Evolutionary conservation across 2,797 vertebrate genomes (phyloP).

Genomic region (Salmo trutta): DNA sequence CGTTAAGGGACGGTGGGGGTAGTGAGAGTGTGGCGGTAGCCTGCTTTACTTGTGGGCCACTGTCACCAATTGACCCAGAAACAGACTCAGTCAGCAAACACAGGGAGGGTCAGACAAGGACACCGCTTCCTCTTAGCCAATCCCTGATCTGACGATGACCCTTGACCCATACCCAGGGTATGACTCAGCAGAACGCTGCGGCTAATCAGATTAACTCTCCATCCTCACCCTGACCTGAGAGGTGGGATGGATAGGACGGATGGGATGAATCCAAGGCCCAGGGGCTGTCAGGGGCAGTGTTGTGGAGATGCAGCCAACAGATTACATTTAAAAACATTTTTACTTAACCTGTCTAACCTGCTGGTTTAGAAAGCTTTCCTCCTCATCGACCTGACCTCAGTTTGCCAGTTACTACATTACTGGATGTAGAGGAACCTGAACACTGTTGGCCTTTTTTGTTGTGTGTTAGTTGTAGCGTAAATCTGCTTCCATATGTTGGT

Average conservation of each 20-base stretch:
- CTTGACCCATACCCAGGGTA: conserved; percentile 10
- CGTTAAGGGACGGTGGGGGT: too few relatives aligned
- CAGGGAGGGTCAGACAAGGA: conserved; percentile 30
- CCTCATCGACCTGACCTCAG: conserved; percentile 24
- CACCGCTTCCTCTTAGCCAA: conserved; percentile 15
- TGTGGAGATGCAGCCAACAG: conserved; percentile 19
- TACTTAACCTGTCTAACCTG: conserved; percentile 16
- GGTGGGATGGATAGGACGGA: not conserved
- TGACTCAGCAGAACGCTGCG: conserved; percentile 55
- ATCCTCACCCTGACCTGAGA: conserved; percentile 33
- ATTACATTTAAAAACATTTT: conserved; percentile 18
- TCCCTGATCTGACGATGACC: conserved; percentile 29
- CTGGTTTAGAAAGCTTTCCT: not conserved
- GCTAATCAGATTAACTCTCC: conserved; percentile 52
- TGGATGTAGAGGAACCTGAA: not conserved
- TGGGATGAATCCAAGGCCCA: too few relatives aligned
- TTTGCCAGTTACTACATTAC: not conserved
- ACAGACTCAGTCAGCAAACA: conserved; percentile 34
- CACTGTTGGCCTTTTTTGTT: not conserved
- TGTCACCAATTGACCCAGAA: conserved; percentile 11
- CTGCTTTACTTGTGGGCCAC: not conserved
- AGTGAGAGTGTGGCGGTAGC: too few relatives aligned
- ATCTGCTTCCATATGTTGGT: not conserved
- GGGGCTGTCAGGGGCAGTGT: too few relatives aligned
- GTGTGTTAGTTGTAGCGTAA: not conserved